These are phyloP conservation scores for Phalacrocorax carbo DNA, from an alignment of 2,113 vertebrate species.

Conservation along the genomic window DNA sequence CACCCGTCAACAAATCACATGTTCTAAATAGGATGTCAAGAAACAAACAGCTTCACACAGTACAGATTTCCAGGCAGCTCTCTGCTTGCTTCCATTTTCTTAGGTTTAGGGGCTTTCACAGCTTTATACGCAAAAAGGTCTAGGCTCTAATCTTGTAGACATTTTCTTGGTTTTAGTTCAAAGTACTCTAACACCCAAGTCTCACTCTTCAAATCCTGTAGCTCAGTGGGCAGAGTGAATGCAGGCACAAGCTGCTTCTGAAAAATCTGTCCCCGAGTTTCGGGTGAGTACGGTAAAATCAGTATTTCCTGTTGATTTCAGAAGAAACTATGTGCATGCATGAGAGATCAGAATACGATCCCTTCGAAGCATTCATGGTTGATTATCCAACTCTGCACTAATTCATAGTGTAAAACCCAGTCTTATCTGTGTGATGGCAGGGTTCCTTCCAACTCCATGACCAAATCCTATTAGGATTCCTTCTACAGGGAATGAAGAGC, in stretches of 20 bases:
- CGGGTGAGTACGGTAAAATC: neutral
- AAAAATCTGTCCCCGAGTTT: neutral
- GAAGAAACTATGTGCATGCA: neutral
- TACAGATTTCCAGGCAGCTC: neutral
- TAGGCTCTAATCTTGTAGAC: neutral
- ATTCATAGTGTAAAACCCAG: neutral
- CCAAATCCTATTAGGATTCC: neutral
- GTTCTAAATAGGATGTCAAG: neutral
- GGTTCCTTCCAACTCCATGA: neutral
- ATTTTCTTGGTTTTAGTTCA: neutral
- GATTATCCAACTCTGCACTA: neutral
- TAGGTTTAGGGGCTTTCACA: neutral
- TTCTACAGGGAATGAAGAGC: neutral
- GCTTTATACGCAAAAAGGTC: neutral
- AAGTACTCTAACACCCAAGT: neutral
- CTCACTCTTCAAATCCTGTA: neutral
- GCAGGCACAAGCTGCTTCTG: neutral
- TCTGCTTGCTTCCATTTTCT: neutral
- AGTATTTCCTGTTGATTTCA: neutral
- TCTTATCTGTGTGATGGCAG: neutral
- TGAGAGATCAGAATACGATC: neutral
- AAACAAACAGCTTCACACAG: neutral
- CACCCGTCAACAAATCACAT: neutral
- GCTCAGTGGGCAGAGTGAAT: neutral
- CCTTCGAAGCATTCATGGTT: neutral